Evolutionary conservation across 2,888 invertebrate species (phyloP), one percentile per base, ranked within the genome.

Genomic region (Xylota segnis): DNA sequence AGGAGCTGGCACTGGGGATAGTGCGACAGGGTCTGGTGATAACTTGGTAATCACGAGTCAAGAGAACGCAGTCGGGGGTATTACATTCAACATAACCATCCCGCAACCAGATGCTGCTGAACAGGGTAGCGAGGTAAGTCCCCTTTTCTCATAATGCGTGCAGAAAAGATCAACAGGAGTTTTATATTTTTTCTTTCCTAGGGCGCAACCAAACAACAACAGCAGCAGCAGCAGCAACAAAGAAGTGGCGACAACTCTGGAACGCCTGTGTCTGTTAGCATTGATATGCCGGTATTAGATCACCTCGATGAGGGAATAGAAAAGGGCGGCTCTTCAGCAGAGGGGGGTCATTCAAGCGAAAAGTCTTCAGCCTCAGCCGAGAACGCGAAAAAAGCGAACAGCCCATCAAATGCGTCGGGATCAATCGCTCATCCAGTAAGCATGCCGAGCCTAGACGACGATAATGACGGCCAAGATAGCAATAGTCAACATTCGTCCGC

Each of bases 391-490:
- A 81, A 72, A 58, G 27, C 56, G 14, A 75, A 37, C 40, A 77
- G 75, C 63, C 65, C 70, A 3, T 56, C 65, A 32, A 88, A 87
- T 16, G 72, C 75, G n/a, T 79, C 66, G 6, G 87, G 72, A 43
- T 66, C 87, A 2, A 37, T 76, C n/a, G 83, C 89, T 10, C 90
- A 90, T 5, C 91, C 93, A 0, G 92, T 92, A 9, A 92, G 92
- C 72, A 92, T 92, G 92, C 92, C 92, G 18, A 92, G 93, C 81
- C 87, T 92, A 81, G 92, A 93, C 71, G 92, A 92, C 87, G 93
- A 93, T 76, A 92, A 91, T 40, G 91, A 92, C 50, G 91, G 90
- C 16, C 89, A 89, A 54, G 88, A 88, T 43, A 78, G 78, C 40
- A 77, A 47, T 50, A 79, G 79, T 66, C 88, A 89, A 34, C 74